A percentile compares a stretch with the other conserved stretches of the same genome.
phyloP scores from a whole-genome alignment of 1,140 invertebrate species.

The Archegozetes longisetosus region DNA sequence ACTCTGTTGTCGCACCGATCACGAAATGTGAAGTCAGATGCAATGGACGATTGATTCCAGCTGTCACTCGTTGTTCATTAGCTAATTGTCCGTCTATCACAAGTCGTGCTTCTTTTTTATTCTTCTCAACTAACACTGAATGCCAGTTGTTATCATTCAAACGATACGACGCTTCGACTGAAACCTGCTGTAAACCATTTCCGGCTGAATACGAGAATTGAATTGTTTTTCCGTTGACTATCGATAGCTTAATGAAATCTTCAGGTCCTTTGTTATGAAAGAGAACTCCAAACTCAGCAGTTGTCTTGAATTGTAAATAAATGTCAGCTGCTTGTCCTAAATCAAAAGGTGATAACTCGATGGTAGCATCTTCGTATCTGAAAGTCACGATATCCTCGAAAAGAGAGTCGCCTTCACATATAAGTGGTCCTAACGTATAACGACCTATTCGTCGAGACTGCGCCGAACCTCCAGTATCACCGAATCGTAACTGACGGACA shows the following conservation, averaged over 20 bases:
- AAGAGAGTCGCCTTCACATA: conserved; percentile 80
- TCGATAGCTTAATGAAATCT: conserved; percentile 70
- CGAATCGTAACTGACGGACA: conserved; percentile 74
- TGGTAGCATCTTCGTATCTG: conserved; percentile 69
- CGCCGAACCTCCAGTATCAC: conserved; percentile 67
- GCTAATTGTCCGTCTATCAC: conserved; percentile 69
- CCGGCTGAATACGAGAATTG: conserved; percentile 86
- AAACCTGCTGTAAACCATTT: conserved; percentile 61
- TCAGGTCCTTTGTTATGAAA: conserved; percentile 71
- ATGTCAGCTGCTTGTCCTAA: conserved; percentile 88
- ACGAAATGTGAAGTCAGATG: conserved; percentile 64
- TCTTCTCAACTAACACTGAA: conserved; percentile 82
- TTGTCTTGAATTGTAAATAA: conserved; percentile 92
- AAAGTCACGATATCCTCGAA: conserved; percentile 92
- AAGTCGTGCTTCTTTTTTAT: conserved; percentile 60
- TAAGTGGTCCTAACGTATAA: conserved; percentile 68
- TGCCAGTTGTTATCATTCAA: conserved; percentile 86
- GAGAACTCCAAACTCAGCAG: conserved; percentile 67
- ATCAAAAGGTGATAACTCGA: conserved; percentile 55
- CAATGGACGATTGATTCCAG: conserved; percentile 61
- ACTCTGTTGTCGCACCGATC: conserved; percentile 62
- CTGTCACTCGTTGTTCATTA: conserved; percentile 60
- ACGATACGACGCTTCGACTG: conserved; percentile 58
- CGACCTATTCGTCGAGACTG: conserved; percentile 78
- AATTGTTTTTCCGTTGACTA: conserved; percentile 50